Conservation (phyloP, 2,888 invertebrate species). For the Caradrina kadenii region DNA sequence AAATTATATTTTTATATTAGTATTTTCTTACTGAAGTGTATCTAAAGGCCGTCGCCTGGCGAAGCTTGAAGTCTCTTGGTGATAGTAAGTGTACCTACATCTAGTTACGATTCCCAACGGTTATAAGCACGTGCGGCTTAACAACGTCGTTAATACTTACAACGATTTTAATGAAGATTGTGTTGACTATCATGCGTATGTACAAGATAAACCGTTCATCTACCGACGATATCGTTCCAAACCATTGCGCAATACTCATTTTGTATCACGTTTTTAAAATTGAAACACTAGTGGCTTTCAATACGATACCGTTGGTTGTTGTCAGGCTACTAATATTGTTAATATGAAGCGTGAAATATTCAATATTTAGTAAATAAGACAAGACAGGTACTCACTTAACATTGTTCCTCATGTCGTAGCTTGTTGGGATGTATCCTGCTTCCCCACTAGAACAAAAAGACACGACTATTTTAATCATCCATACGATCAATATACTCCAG, state of each 20-base stretch:
- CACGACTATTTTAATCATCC: not conserved
- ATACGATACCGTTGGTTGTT: not conserved
- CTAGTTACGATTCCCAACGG: conserved; percentile 28
- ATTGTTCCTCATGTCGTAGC: conserved; percentile 86
- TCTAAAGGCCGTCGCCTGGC: conserved; percentile 10
- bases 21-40: conserved; percentile 26
- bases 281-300: conserved; percentile 24
- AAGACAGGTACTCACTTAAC: conserved; percentile 82
- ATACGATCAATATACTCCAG: not conserved
- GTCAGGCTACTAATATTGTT: not conserved
- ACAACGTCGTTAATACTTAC: conserved; percentile 50
- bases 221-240: conserved; percentile 36
- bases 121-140: conserved; percentile 46
- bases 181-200: conserved; percentile 32
- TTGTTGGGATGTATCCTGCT: conserved; percentile 83
- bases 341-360: not conserved
- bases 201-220: conserved; percentile 48
- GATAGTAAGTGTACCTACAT: conserved; percentile 15
- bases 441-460: conserved; percentile 82
- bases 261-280: conserved; percentile 23
- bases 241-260: conserved; percentile 46
- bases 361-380: conserved; percentile 2
- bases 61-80: not conserved
- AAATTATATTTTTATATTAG: conserved; percentile 6
- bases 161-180: conserved; percentile 54